Evolutionary conservation across 1,140 invertebrate species (phyloP).

Genomic region (Diorhabda carinulata): DNA sequence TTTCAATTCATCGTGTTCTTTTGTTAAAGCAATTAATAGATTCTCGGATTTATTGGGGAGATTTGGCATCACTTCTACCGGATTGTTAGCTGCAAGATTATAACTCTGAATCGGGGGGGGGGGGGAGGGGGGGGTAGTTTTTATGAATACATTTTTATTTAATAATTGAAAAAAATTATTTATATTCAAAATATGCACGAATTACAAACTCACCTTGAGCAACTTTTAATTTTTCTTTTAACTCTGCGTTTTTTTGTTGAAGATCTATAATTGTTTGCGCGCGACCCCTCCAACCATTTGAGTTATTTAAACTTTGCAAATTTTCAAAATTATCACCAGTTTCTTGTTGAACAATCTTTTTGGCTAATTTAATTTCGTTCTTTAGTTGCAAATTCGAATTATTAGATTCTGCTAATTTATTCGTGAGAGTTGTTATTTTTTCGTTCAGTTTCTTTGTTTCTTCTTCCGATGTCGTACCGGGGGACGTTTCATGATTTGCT

Average conservation of each 20-base stretch:
- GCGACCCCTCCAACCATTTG: slow-evolving; percentile 61
- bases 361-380: slow-evolving; percentile 60
- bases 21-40: slow-evolving; percentile 10
- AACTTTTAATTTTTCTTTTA: slow-evolving; percentile 55
- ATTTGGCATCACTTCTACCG: too few species aligned
- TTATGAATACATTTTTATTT: too few species aligned
- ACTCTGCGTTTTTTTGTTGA: slow-evolving; percentile 60
- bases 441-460: slow-evolving; percentile 57
- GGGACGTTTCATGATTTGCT: not conserved
- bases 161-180: too few species aligned
- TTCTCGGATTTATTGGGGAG: not conserved
- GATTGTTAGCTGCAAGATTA: too few species aligned
- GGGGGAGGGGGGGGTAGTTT: too few species aligned
- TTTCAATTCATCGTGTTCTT: slow-evolving; percentile 14
- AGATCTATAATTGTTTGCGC: slow-evolving; percentile 65
- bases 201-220: not conserved
- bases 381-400: slow-evolving; percentile 62
- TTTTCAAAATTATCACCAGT: slow-evolving; percentile 54
- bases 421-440: slow-evolving; percentile 56
- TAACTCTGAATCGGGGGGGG: too few species aligned
- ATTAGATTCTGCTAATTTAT: slow-evolving; percentile 62
- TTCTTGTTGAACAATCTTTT: slow-evolving; percentile 63
- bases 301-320: slow-evolving; percentile 29
- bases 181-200: too few species aligned
- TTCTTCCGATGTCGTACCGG: slow-evolving; percentile 31